Evolutionary conservation across 23 tunicate genomes (phyloP), one percentile per base, ranked within the genome.

Genomic region (Ciona savignyi): DNA sequence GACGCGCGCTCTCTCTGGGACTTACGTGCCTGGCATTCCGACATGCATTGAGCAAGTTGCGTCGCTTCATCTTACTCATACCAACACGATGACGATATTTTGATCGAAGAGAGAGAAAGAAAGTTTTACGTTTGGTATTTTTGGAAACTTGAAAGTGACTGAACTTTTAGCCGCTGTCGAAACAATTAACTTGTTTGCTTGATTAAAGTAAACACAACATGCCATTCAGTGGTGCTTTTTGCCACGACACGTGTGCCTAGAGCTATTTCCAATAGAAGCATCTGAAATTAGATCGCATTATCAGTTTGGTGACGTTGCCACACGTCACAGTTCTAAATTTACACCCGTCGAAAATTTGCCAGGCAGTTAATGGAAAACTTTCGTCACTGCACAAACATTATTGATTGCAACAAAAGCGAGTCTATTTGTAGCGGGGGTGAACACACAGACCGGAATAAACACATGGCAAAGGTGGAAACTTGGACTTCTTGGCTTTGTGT

Each of bases 21-120:
- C 56, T 9, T 42, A 42, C 56, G 56, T 42, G 56, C 56, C 56
- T 42, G 56, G 56, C 56, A 42, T 42, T 42, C 56, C 56, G 56
- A 42, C 56, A 42, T 42, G 56, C 56, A 42, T 9, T 6, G 56
- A 42, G 15, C 11, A 15, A 42, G 56, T 15, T 42, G 56, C 56
- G 56, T 42, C 56, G 15, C 56, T 9, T 9, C 56, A 42, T 15
- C 56, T 42, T n/a, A n/a, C n/a, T 42, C 56, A 42, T 42, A 6
- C 56, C 15, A 42, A 6, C 56, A 6, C 56, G 15, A 42, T 42
- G n/a, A n/a, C n/a, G n/a, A n/a, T n/a, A n/a, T n/a, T n/a, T n/a
- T n/a, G n/a, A n/a, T n/a, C n/a, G n/a, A n/a, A n/a, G n/a, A n/a
- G n/a, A n/a, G n/a, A n/a, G n/a, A n/a, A n/a, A n/a, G n/a, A n/a